Conservation (phyloP, 2,113 vertebrate species). For the Chiloscyllium plagiosum region DNA sequence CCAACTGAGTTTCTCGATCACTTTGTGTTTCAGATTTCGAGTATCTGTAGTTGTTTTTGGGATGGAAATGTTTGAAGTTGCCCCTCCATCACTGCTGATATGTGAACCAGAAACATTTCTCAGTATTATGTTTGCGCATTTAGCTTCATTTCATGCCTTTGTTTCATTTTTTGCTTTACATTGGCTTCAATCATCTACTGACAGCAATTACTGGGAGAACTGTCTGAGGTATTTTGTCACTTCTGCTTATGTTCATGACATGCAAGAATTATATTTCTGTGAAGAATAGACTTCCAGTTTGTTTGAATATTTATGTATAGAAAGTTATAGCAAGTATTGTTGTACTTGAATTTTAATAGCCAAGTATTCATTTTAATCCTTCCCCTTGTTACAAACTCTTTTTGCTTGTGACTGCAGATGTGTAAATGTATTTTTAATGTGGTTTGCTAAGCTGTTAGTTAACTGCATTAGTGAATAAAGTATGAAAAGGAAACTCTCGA, state of each 20-base stretch:
- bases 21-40: too few species aligned
- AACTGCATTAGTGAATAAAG: not conserved
- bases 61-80: not conserved
- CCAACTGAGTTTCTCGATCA: too few species aligned
- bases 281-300: not conserved
- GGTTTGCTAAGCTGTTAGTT: not conserved
- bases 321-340: not conserved
- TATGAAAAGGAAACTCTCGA: not conserved
- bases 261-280: not conserved
- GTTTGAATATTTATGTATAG: not conserved
- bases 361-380: not conserved
- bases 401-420: not conserved
- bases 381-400: not conserved
- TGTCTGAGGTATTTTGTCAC: slow-evolving; percentile 82
- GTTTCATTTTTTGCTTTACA: slow-evolving; percentile 23
- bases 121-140: slow-evolving; percentile 41
- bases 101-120: slow-evolving; percentile 29
- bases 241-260: not conserved
- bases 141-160: slow-evolving; percentile 39
- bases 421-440: not conserved
- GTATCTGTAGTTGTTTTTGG: too few species aligned
- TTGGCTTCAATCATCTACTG: slow-evolving; percentile 52
- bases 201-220: slow-evolving; percentile 91
- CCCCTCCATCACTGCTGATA: not conserved
- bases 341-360: not conserved